Conservation (phyloP, 2,888 invertebrate genomes). For the Ormyrus nitidulus region DNA sequence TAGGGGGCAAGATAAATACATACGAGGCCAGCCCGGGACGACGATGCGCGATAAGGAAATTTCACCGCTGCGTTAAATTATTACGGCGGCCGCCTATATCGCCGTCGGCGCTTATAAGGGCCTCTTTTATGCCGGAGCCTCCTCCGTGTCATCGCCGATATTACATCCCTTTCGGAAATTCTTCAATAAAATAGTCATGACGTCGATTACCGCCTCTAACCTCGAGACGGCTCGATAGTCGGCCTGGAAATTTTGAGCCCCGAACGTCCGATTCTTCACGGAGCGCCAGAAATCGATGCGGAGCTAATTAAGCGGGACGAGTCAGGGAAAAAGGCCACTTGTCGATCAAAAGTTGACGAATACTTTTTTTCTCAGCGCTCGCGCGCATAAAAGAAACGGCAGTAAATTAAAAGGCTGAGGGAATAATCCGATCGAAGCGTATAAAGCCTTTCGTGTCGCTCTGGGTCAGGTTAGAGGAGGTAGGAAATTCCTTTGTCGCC, state of each 20-base stretch:
- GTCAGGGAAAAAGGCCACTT: not conserved
- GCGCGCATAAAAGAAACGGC: constrained; percentile 14
- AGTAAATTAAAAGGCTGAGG: constrained; percentile 16
- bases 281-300: constrained; percentile 13
- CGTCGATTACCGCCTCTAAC: not conserved
- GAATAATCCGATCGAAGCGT: constrained; percentile 18
- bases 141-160: not conserved
- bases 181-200: constrained; percentile 19
- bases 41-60: constrained; percentile 56
- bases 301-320: constrained; percentile 38
- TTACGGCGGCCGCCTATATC: constrained; percentile 28
- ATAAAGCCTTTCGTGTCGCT: constrained; percentile 7
- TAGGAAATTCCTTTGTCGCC: constrained; percentile 36
- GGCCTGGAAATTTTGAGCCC: no score
- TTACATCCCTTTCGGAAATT: constrained; percentile 3
- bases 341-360: constrained; percentile 7
- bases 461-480: not conserved
- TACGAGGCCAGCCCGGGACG: constrained; percentile 26
- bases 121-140: not conserved
- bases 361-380: no score
- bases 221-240: not conserved
- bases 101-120: constrained; percentile 16
- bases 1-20: constrained; percentile 53
- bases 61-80: constrained; percentile 50
- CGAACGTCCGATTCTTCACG: constrained; percentile 16